These are phyloP conservation scores for Silurus glanis DNA, from an alignment of 2,113 vertebrate genomes.

Conservation along the genomic window DNA sequence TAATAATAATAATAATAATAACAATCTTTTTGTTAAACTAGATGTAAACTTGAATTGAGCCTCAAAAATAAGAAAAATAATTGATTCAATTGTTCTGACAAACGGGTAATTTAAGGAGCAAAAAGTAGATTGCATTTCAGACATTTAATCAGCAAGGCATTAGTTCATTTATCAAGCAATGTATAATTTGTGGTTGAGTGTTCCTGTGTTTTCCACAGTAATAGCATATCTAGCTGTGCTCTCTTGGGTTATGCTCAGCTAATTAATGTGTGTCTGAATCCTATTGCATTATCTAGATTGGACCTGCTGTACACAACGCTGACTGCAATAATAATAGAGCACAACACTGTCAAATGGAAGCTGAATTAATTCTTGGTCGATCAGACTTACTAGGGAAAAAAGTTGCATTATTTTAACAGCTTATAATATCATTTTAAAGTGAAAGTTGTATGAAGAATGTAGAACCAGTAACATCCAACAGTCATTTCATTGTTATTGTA, in stretches of 20 bases:
- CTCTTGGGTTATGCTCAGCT: constrained; percentile 60
- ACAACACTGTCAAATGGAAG: constrained; percentile 35
- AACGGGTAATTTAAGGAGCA: constrained; percentile 55
- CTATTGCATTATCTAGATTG: constrained; percentile 61
- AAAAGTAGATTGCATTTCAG: constrained; percentile 61
- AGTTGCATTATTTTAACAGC: background rate
- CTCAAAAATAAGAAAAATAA: constrained; percentile 32
- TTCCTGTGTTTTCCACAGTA: constrained; percentile 57
- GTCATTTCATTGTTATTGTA: background rate
- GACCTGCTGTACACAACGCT: constrained; percentile 51
- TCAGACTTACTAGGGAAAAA: background rate
- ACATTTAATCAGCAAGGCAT: constrained; percentile 62
- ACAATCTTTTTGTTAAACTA: background rate
- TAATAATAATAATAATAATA: too few relatives aligned
- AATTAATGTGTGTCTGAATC: constrained; percentile 63
- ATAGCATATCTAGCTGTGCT: constrained; percentile 59
- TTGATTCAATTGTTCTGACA: constrained; percentile 53
- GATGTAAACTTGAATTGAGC: constrained; percentile 32
- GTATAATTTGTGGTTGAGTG: constrained; percentile 60
- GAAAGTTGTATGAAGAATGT: background rate
- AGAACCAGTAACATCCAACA: background rate
- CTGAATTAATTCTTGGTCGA: constrained; percentile 25
- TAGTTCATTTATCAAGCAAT: constrained; percentile 63
- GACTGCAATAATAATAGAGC: constrained; percentile 54
- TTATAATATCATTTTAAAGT: background rate